Percentiles rank a stretch among this genome's conserved stretches.
Conservation (phyloP, 2,797 vertebrate genomes). For the Alosa sapidissima region DNA sequence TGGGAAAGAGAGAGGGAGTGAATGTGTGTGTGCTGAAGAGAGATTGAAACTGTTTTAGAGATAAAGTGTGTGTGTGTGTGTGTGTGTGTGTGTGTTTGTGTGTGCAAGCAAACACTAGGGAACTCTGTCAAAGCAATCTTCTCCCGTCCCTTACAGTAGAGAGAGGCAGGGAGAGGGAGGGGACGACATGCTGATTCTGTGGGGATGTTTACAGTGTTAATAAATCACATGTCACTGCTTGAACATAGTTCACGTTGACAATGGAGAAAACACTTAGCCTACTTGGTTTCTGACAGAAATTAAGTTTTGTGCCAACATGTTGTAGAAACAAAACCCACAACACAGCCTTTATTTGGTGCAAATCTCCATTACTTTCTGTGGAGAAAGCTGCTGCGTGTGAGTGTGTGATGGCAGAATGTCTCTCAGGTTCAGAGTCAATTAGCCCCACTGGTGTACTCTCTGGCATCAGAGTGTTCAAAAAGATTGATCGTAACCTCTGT, state of each 20-base stretch:
- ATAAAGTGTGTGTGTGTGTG: slow-evolving; percentile 47
- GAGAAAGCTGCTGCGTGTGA: slow-evolving; percentile 47
- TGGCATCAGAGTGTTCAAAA: slow-evolving; percentile 54
- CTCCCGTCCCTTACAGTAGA: neutral
- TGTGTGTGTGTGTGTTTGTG: slow-evolving; percentile 31
- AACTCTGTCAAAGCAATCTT: neutral
- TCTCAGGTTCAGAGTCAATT: slow-evolving; percentile 64
- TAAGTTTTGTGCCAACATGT: too few relatives aligned
- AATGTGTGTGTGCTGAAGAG: slow-evolving; percentile 57
- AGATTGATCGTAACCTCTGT: neutral
- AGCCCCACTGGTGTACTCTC: slow-evolving; percentile 47
- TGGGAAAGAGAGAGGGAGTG: neutral
- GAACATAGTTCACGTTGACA: too few relatives aligned
- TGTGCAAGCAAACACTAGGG: slow-evolving; percentile 16
- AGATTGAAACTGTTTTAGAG: neutral
- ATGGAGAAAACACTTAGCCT: too few relatives aligned
- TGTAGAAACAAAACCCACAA: too few relatives aligned
- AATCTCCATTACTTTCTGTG: neutral
- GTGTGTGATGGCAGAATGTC: slow-evolving; percentile 49
- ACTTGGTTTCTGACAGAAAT: too few relatives aligned
- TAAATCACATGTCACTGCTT: too few relatives aligned
- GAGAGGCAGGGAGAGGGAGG: neutral
- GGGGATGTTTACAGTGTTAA: slow-evolving; percentile 48
- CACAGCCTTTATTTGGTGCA: too few relatives aligned
- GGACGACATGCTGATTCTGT: neutral